Percentiles rank a stretch among this genome's conserved stretches.
phyloP scores from a whole-genome alignment of 2,888 invertebrate species.

The Sacculina carcini region DNA sequence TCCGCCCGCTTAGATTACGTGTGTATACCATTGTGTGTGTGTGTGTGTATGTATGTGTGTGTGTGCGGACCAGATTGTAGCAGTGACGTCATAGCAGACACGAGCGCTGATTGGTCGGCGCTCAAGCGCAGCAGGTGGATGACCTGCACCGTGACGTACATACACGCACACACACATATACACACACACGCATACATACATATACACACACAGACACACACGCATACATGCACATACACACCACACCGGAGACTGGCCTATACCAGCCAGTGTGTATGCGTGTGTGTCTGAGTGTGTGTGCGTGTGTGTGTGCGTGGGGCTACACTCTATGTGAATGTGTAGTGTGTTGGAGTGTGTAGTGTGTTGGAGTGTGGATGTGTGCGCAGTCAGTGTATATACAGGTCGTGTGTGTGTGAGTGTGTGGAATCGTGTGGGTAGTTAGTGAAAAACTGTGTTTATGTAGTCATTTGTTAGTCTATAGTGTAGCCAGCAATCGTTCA shows the following conservation, averaged over 20 bases:
- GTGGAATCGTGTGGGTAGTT: too few species aligned
- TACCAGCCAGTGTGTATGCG: neutral
- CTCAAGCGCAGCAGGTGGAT: too few species aligned
- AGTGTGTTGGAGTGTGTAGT: too few species aligned
- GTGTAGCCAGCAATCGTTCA: too few species aligned
- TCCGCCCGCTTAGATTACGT: too few species aligned
- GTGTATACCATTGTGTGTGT: neutral
- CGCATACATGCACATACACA: neutral
- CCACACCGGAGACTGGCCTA: neutral
- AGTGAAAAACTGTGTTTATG: too few species aligned
- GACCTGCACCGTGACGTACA: neutral
- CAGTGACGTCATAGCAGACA: neutral
- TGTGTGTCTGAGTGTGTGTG: neutral
- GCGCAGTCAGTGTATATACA: too few species aligned
- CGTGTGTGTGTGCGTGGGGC: too few species aligned
- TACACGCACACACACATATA: neutral
- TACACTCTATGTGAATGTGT: too few species aligned
- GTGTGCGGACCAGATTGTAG: neutral
- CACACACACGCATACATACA: neutral
- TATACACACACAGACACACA: neutral
- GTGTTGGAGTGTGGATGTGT: too few species aligned
- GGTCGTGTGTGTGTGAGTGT: too few species aligned
- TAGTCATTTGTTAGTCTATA: too few species aligned
- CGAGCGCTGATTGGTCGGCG: neutral
- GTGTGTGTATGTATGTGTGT: conserved; percentile 1